Evolutionary conservation across 2,797 vertebrate species (phyloP).

Genomic region (Carcharodon carcharias): DNA sequence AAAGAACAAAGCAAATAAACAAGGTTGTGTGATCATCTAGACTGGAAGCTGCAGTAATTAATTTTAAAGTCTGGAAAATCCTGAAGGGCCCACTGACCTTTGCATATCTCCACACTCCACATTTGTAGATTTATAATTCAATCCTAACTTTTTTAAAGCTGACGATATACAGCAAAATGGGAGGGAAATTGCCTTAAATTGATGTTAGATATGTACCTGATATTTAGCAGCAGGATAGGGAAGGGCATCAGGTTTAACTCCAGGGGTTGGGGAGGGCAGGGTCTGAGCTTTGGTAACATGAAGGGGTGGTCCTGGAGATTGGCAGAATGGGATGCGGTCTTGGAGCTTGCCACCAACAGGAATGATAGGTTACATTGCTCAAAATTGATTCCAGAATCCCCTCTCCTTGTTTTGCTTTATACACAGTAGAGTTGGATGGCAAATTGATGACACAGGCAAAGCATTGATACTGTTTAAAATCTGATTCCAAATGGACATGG

Average conservation of each 20-base stretch:
- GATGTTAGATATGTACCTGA: neutral
- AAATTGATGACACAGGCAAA: neutral
- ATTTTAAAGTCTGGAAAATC: neutral
- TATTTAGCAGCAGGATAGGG: neutral
- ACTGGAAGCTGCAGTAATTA: constrained; percentile 10
- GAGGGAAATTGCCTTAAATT: neutral
- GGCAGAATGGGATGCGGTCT: neutral
- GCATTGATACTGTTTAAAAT: neutral
- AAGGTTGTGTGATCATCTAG: neutral
- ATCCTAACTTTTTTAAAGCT: neutral
- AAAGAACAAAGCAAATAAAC: constrained; percentile 2
- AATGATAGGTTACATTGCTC: neutral
- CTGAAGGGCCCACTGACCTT: neutral
- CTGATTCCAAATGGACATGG: neutral
- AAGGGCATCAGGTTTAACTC: neutral
- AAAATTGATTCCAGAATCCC: neutral
- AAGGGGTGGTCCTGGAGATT: neutral
- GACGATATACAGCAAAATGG: neutral
- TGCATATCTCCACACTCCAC: neutral
- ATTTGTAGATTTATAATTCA: neutral
- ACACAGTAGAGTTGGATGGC: neutral
- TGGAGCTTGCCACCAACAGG: neutral
- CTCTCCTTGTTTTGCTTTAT: neutral
- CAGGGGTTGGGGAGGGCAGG: too few species aligned
- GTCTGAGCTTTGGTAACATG: neutral